Base-by-base conservation (phyloP, 2,888 invertebrate genomes). In the Dicyrtoma fusca region DNA sequence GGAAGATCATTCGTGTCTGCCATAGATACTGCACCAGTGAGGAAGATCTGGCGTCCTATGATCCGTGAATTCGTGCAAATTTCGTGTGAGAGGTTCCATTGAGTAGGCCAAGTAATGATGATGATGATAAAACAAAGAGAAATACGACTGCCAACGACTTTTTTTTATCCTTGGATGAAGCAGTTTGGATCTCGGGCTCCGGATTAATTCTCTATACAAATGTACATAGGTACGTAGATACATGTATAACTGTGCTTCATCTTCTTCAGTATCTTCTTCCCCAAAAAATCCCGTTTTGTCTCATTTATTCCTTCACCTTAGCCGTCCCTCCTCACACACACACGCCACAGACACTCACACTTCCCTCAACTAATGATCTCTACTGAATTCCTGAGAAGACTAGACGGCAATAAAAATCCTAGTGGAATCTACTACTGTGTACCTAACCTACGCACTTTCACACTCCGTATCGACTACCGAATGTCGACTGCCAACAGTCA, bases 261-360 rank as follows among this genome's bases (percentile, higher is more conserved):
- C 45, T 63, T 21, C 62, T 42, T n/a, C n/a, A n/a, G n/a, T n/a
- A n/a, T n/a, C n/a, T n/a, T n/a, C n/a, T 44, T 6, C 45, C 21
- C 11, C 45, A 63, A 63, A n/a, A n/a, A n/a, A 63, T 63, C 17
- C 62, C 62, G 62, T 63, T 63, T 44, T 63, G 62, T 63, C 62
- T 63, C 62, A 63, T 63, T 63, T 63, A 63, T 63, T 63, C 45
- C 62, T 45, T 63, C 62, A 63, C 62, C 62, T 63, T 63, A 26
- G 8, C 61, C 34, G 17, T 49, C 8, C 49, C 49, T 17, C 49
- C 49, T 49, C 49, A 17, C 49, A 17, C 49, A 17, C 49, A 17
- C 49, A 17, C 19, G 49, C 14, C 49, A 17, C 14, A 11, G 13
- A n/a, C n/a, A n/a, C 23, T 57, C 25, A 57, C 23, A 57, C 21